Base-by-base conservation (phyloP, 2,888 invertebrate species). In the Rhamphomyia laevipes region DNA sequence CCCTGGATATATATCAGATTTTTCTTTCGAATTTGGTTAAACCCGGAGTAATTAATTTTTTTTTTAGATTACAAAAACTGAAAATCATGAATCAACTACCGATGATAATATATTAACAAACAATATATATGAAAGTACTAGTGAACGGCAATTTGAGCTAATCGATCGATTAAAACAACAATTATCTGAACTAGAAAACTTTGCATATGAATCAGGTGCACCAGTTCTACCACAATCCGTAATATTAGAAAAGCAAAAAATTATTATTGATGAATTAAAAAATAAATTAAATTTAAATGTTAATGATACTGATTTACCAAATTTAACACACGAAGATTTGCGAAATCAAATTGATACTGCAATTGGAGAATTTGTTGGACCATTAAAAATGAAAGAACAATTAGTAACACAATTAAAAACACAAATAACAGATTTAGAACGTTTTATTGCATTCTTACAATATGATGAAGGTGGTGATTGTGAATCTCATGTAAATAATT, bases 401-500 rank as follows among this genome's bases (percentile, higher is more conserved):
- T 76, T 99, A 16, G 94, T 99, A 17, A 78, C 80, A 43, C 97
- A 99, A 70, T 74, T 99, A 17, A 95, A 96, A 71, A 91, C 93
- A 1, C 97, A 99, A 73, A 92, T 99, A 48, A 83, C 86, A 41
- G 99, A 99, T 71, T 77, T 99, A 70, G 97, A 99, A 68, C 81
- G 95, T 56, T 99, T 97, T 65, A 95, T 99, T 58, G 84, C 87
- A 59, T 86, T 95, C 63, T 77, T 99, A 61, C 97, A 99, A 76
- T 85, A 84, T 57, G 85, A 85, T 5, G 41, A 30, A 41, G 11
- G 6, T 18, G 40, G 7, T 30, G n/a, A 21, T 5, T 21, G 21
- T 27, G 23, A 27, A 27, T 27, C 23, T 27, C 4, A 27, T 27
- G 9, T 7, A 27, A 27, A 27, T 27, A 27, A 7, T 2, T 27